These are phyloP conservation scores for Brachionus manjavacas DNA, from an alignment of 1,140 invertebrate species.

Conservation along the genomic window DNA sequence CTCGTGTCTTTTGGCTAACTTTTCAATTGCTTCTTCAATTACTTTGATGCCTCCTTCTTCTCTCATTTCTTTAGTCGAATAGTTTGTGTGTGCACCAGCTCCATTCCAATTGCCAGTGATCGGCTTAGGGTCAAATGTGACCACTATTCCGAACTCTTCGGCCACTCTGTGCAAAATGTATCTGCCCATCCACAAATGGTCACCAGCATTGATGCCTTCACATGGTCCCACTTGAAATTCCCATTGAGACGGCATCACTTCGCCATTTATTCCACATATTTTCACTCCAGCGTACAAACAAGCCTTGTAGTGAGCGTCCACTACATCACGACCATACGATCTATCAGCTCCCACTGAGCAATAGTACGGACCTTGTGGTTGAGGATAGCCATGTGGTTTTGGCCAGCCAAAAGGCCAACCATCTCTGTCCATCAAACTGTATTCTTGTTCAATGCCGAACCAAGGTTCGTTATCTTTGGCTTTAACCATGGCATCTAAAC, in stretches of 20 bases:
- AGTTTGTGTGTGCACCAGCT: slow-evolving; percentile 80
- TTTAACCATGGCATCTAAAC: slow-evolving; percentile 68
- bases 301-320: slow-evolving; percentile 72
- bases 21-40: slow-evolving; percentile 65
- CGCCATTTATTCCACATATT: slow-evolving; percentile 83
- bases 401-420: slow-evolving; percentile 89
- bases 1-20: slow-evolving; percentile 72
- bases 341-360: slow-evolving; percentile 90
- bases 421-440: slow-evolving; percentile 81
- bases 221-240: slow-evolving; percentile 65
- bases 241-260: slow-evolving; percentile 80
- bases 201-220: slow-evolving; percentile 74
- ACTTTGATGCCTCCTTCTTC: slow-evolving; percentile 69
- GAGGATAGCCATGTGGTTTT: slow-evolving; percentile 77
- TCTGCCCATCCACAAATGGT: slow-evolving; percentile 83
- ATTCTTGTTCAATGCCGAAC: slow-evolving; percentile 93
- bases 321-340: slow-evolving; percentile 74
- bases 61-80: slow-evolving; percentile 81
- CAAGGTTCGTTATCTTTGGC: slow-evolving; percentile 75
- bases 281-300: slow-evolving; percentile 79
- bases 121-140: slow-evolving; percentile 80
- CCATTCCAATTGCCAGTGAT: slow-evolving; percentile 80
- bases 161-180: slow-evolving; percentile 73
- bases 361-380: slow-evolving; percentile 82
- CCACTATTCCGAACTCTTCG: slow-evolving; percentile 83